phyloP scores from a whole-genome alignment of 2,113 vertebrate genomes.

The Pogona vitticeps region DNA sequence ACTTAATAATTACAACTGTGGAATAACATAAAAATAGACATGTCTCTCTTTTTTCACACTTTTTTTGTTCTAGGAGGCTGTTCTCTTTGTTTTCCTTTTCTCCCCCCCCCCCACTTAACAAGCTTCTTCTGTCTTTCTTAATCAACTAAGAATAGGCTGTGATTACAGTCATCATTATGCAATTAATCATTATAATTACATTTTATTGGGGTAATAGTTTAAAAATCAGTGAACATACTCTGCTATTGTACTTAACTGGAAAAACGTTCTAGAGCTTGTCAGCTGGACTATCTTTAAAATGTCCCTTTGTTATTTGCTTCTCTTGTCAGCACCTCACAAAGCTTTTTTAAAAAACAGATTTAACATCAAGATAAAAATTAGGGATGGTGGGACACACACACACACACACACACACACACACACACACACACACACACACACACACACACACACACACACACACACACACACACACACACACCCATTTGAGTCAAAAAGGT shows the following conservation, averaged over 20 bases:
- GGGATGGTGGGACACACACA: too few relatives aligned
- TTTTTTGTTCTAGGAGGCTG: conserved; percentile 52
- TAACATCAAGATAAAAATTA: not conserved
- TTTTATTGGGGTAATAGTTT: conserved; percentile 74
- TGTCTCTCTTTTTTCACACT: not conserved
- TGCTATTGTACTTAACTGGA: conserved; percentile 65
- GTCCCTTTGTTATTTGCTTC: conserved; percentile 58
- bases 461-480: too few relatives aligned
- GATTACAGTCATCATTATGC: conserved; percentile 76
- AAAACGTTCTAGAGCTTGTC: conserved; percentile 67
- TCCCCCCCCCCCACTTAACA: not conserved
- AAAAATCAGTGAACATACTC: conserved; percentile 71
- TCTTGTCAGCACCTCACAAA: conserved; percentile 34
- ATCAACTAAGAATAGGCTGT: conserved; percentile 75
- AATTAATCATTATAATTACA: conserved; percentile 78
- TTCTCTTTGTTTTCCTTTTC: not conserved
- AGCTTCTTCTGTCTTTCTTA: conserved; percentile 73
- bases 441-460: too few relatives aligned
- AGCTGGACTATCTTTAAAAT: conserved; percentile 62
- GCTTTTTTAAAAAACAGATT: not conserved
- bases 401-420: too few relatives aligned
- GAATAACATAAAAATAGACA: conserved; percentile 66
- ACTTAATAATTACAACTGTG: conserved; percentile 45
- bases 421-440: too few relatives aligned
- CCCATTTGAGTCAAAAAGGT: not conserved